A percentile compares a stretch with the other conserved stretches of the same genome.
Conservation (phyloP, 2,888 invertebrate species). For the Agonopterix subpropinquella region DNA sequence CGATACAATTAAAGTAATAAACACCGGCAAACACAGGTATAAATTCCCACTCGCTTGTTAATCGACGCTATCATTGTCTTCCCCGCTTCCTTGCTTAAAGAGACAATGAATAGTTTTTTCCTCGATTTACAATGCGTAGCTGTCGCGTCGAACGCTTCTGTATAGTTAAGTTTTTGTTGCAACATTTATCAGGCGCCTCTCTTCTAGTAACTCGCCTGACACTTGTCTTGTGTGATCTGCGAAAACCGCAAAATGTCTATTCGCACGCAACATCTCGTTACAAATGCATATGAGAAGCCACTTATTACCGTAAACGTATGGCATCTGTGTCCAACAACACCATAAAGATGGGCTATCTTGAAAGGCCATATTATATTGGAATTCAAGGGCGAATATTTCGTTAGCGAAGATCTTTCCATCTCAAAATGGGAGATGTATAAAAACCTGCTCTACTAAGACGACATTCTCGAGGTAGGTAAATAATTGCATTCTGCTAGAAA, state of each 20-base stretch:
- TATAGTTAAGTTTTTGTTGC: slow-evolving; percentile 34
- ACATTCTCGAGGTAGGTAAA: slow-evolving; percentile 36
- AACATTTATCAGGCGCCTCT: slow-evolving; percentile 22
- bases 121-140: slow-evolving; percentile 46
- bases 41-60: slow-evolving; percentile 62
- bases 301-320: slow-evolving; percentile 29
- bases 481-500: slow-evolving; percentile 39
- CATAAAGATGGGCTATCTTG: slow-evolving; percentile 27
- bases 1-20: slow-evolving; percentile 69
- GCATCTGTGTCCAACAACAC: slow-evolving; percentile 16
- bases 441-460: slow-evolving; percentile 25
- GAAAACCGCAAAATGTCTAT: slow-evolving; percentile 55
- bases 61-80: slow-evolving; percentile 66
- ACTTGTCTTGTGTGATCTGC: slow-evolving; percentile 38
- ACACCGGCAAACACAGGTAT: slow-evolving; percentile 48
- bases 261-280: slow-evolving; percentile 47
- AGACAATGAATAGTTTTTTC: slow-evolving; percentile 62
- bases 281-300: slow-evolving; percentile 31
- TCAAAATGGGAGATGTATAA: slow-evolving; percentile 13
- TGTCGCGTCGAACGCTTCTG: slow-evolving; percentile 42
- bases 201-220: slow-evolving; percentile 30
- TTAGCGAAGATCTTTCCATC: slow-evolving; percentile 13
- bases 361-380: slow-evolving; percentile 22
- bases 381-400: slow-evolving; percentile 32
- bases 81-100: slow-evolving; percentile 51